Base-by-base conservation (phyloP, 2,888 invertebrate genomes). In the Coenonympha glycerion region DNA sequence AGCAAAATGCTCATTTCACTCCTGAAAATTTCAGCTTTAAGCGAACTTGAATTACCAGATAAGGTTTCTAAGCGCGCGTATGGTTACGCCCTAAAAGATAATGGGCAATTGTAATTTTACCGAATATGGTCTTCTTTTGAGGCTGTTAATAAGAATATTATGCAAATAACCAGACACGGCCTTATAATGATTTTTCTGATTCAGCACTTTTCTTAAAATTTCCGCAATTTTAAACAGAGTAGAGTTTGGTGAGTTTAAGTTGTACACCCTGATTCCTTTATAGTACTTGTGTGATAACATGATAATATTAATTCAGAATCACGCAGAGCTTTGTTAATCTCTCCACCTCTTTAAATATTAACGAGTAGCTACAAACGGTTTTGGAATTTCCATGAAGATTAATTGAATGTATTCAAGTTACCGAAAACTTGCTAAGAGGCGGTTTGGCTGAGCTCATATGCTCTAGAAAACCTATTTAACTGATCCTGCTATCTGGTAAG, bases 11-110 rank as follows among this genome's bases (percentile, higher is more conserved):
- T 31, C n/a, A n/a, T n/a, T n/a, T n/a, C n/a, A n/a, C n/a, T n/a
- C n/a, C n/a, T n/a, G n/a, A n/a, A n/a, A n/a, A n/a, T n/a, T n/a
- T n/a, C 22, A 19, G 21, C 44, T 44, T 44, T 13, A 31, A 31
- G 13, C n/a, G 19, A n/a, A 33, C 21, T 31, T 31, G 31, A 31
- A 44, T 9, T 15, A 31, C 13, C 1, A 31, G 44, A 21, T 44
- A 44, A 22, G 30, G 45, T 22, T 49, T 24, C 46, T 28, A 53
- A 48, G 33, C 26, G 53, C 49, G 21, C 45, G 52, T 52, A 51
- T 33, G 37, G 31, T 31, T 31, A 15, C 31, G 11, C 24, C 24
- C n/a, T 54, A 41, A 48, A 48, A 53, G 33, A 47, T 36, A 52
- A 52, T 52, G 49, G 34, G 31, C 37, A 15, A 36, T 50, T 46